Evolutionary conservation across 1,140 invertebrate species (phyloP), one percentile per base, ranked within the genome.

Genomic region (Lordiphosa stackelbergi): DNA sequence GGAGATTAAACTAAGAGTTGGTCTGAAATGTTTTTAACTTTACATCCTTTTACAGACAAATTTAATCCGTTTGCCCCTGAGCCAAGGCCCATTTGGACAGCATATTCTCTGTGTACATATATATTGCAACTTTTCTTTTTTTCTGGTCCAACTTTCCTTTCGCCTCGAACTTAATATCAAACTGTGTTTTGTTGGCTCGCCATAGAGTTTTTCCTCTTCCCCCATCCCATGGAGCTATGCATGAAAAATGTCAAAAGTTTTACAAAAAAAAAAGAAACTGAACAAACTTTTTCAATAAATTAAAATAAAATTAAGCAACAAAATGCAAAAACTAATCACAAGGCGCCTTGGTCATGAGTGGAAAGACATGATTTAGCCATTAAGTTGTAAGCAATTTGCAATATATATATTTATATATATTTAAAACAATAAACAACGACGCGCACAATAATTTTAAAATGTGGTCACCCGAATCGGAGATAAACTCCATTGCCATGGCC

Each of bases 401-500:
- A 19, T 16, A 54, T 10, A 55, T 37, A 56, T 41, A 24, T 22
- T n/a, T 34, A 52, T 19, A 57, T 38, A 65, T 36, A 59, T 12
- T 47, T 51, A 16, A 5, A 51, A 22, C 8, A 54, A 24, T n/a
- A 46, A 22, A 40, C 5, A 52, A 36, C 38, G 19, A 22, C 9
- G 41, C 53, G 43, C 34, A 54, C 28, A 11, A 58, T 47, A 51
- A 58, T 66, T 42, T 48, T 19, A 87, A 47, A 49, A 88, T 87
- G 86, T 88, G 87, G 87, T 86, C 86, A 46, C 86, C 85, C 7
- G 88, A 88, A 62, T 87, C 85, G 54, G 88, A 89, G 78, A 89
- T 89, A 56, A 88, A 87, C 74, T 88, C 88, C 45, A 89, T 89
- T 75, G 88, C 87, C 69, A 88, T 89, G 88, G 87, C 85, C 59